Evolutionary conservation across 2,113 vertebrate species (phyloP), one percentile per base, ranked within the genome.

Genomic region (Pangasianodon hypophthalmus): DNA sequence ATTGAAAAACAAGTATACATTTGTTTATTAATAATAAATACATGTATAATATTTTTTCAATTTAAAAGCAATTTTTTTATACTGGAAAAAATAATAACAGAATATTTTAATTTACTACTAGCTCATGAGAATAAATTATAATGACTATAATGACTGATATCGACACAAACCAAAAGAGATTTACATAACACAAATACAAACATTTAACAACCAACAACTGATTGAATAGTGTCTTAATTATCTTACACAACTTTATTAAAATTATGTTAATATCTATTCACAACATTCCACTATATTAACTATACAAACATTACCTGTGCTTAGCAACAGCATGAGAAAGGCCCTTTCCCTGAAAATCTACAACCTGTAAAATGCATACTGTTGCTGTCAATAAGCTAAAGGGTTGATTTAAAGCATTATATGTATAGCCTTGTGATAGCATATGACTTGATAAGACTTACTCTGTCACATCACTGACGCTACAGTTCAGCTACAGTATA

Each of bases 211-310:
- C 56, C 56, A 84, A 84, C 56, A 11, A 29, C 2, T 46, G 9
- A 83, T 37, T 41, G 11, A 84, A 84, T 62, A 84, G 56, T 83
- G 81, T 84, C 82, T 69, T 84, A 88, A 84, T 58, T 71, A 67
- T 89, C 46, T 89, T 71, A 84, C 79, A 89, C 41, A 87, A 87
- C 77, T 60, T 69, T 41, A 19, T 60, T 87, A 82, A 89, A 86
- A 90, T 29, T 37, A 37, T 37, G 69, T 81, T 58, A 86, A 86
- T 69, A 54, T 84, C 80, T 89, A 89, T 89, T 89, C 95, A 94
- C 94, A 94, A 94, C 75, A 87, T 94, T 95, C 93, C 94, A 93
- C 92, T 95, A 94, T 95, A 82, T 84, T 91, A 58, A 77, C 73
- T 90, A 86, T 91, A 91, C 82, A 89, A 89, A 91, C 88, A 85